Evolutionary conservation across 2,797 vertebrate genomes (phyloP).

Genomic region (Tamandua tetradactyla): DNA sequence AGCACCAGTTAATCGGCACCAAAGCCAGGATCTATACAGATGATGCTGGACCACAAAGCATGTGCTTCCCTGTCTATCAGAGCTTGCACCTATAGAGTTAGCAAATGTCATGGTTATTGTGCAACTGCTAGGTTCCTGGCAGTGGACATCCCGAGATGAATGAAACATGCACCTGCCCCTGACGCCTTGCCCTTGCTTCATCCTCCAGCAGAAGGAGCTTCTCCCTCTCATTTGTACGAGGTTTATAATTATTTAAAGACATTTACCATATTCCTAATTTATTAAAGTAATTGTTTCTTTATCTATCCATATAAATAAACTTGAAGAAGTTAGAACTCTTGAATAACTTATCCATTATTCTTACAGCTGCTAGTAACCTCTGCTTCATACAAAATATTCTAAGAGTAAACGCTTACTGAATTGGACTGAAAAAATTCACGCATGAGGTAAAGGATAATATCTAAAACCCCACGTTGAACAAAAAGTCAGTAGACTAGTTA

Average conservation of each 20-base stretch:
- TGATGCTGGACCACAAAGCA: neutral
- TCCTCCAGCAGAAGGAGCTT: neutral
- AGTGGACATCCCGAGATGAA: neutral
- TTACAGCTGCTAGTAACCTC: neutral
- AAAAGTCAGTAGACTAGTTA: neutral
- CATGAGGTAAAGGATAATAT: neutral
- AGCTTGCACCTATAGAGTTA: neutral
- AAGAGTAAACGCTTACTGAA: neutral
- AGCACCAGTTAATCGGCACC: no score
- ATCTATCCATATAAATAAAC: neutral
- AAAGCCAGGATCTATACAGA: accelerated
- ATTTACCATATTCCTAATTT: neutral
- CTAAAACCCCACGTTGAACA: neutral
- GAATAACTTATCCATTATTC: neutral
- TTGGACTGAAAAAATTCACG: neutral
- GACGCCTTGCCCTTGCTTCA: neutral
- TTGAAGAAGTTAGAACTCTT: neutral
- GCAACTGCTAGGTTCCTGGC: neutral
- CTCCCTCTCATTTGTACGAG: neutral
- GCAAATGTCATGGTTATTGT: neutral
- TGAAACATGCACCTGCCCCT: neutral
- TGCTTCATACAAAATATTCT: neutral
- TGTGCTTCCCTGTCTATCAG: neutral
- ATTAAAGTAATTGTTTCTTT: neutral
- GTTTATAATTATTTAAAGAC: neutral